These are phyloP conservation scores for Zootermopsis nevadensis DNA, from an alignment of 2,888 invertebrate genomes.

Conservation along the genomic window DNA sequence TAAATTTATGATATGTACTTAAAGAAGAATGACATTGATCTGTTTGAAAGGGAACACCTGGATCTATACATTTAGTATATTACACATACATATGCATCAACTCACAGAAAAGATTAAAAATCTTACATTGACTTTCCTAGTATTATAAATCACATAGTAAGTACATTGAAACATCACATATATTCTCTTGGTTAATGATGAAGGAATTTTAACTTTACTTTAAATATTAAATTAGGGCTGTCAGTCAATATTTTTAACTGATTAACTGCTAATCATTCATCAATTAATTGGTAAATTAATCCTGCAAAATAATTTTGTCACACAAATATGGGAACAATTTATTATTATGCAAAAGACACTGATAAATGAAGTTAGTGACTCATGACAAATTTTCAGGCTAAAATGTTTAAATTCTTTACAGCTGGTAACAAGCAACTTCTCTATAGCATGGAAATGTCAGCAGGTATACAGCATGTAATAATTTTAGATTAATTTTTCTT, in stretches of 20 bases:
- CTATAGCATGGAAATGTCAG: too few relatives aligned
- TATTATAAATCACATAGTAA: conserved; percentile 39
- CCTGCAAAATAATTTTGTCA: too few relatives aligned
- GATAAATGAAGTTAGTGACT: too few relatives aligned
- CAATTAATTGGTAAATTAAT: too few relatives aligned
- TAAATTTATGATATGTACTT: conserved; percentile 37
- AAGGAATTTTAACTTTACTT: background rate
- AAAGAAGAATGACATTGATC: conserved; percentile 17
- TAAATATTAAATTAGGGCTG: conserved; percentile 9
- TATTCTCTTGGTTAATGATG: conserved; percentile 32
- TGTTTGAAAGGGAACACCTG: conserved; percentile 12
- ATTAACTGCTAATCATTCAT: background rate
- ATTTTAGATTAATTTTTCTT: too few relatives aligned
- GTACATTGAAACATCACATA: conserved; percentile 40
- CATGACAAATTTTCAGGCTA: too few relatives aligned
- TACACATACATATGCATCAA: conserved; percentile 39
- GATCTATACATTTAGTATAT: conserved; percentile 32
- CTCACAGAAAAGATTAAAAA: conserved; percentile 38
- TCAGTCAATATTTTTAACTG: background rate
- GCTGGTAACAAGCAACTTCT: too few relatives aligned
- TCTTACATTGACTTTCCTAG: conserved; percentile 38
- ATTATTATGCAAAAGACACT: too few relatives aligned
- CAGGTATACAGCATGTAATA: too few relatives aligned
- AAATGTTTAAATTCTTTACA: too few relatives aligned
- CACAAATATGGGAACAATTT: too few relatives aligned